A percentile compares a stretch with the other conserved stretches of the same genome.
These are phyloP conservation scores for Heliocidaris tuberculata DNA, from an alignment of 35 echinoderm and acorn worm species.

Conservation along the genomic window DNA sequence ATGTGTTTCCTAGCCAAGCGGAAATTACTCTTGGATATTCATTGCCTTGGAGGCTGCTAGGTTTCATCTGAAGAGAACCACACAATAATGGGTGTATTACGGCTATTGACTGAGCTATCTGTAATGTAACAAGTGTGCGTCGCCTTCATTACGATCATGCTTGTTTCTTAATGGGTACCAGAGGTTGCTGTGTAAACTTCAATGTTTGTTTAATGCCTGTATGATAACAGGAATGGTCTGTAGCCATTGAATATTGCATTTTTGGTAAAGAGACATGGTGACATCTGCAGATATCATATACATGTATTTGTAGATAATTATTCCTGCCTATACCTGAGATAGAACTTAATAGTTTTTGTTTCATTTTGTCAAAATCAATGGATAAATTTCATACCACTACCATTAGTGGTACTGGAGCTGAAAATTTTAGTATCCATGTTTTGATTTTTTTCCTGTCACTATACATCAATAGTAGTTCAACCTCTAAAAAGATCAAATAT, in stretches of 20 bases:
- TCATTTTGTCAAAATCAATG: too few species aligned
- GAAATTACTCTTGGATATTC: not conserved
- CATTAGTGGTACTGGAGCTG: too few species aligned
- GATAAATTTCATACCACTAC: too few species aligned
- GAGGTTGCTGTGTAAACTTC: not conserved
- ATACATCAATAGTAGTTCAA: too few species aligned
- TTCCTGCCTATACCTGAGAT: not conserved
- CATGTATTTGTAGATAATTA: not conserved
- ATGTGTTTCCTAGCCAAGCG: not conserved
- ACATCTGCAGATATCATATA: too few species aligned
- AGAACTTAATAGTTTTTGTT: too few species aligned
- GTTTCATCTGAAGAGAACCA: not conserved
- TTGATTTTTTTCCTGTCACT: too few species aligned
- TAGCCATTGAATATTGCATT: too few species aligned
- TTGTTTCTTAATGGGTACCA: not conserved
- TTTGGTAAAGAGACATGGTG: too few species aligned
- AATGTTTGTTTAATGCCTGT: not conserved
- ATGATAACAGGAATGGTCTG: not conserved
- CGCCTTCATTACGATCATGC: not conserved
- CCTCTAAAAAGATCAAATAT: too few species aligned
- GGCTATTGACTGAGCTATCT: not conserved
- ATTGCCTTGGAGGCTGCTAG: not conserved
- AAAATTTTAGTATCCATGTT: too few species aligned
- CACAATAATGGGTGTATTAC: not conserved
- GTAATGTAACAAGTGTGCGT: constrained; percentile 24